These are phyloP conservation scores for Neosalanx taihuensis DNA, from an alignment of 2,797 vertebrate species.

Conservation along the genomic window DNA sequence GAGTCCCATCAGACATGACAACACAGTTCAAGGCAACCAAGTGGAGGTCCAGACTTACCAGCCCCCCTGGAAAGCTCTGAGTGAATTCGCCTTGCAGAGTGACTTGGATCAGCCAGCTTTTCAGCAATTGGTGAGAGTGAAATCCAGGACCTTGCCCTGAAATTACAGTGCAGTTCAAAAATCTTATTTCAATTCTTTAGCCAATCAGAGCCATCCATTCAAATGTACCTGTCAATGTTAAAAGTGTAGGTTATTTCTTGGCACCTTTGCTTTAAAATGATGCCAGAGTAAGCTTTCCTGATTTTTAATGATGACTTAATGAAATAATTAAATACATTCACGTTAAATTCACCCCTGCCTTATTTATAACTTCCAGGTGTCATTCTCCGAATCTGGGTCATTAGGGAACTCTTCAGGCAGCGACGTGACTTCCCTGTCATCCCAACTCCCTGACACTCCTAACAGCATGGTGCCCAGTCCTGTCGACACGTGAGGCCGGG, in stretches of 20 bases:
- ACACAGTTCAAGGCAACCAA: constrained; percentile 86
- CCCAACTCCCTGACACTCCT: constrained; percentile 88
- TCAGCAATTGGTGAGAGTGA: constrained; percentile 87
- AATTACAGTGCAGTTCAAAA: background rate
- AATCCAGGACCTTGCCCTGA: background rate
- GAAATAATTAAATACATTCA: background rate
- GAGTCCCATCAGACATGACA: constrained; percentile 93
- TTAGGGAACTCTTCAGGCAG: constrained; percentile 87
- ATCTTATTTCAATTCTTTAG: background rate
- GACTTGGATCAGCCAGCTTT: constrained; percentile 96
- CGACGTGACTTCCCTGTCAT: constrained; percentile 87
- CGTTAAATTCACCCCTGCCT: background rate
- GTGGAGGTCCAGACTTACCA: constrained; percentile 99
- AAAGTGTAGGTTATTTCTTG: no score
- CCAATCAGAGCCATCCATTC: no score
- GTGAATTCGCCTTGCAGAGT: constrained; percentile 94
- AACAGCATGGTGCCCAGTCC: constrained; percentile 93
- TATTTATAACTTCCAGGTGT: constrained; percentile 69
- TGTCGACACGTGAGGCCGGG: constrained; percentile 83
- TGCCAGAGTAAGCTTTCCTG: no score
- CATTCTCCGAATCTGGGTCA: constrained; percentile 88
- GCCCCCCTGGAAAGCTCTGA: constrained; percentile 96
- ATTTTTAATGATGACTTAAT: background rate
- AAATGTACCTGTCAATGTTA: no score
- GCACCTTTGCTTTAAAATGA: no score